These are phyloP conservation scores for Ciconia stormi DNA, from an alignment of 2,113 vertebrate species.

Conservation along the genomic window DNA sequence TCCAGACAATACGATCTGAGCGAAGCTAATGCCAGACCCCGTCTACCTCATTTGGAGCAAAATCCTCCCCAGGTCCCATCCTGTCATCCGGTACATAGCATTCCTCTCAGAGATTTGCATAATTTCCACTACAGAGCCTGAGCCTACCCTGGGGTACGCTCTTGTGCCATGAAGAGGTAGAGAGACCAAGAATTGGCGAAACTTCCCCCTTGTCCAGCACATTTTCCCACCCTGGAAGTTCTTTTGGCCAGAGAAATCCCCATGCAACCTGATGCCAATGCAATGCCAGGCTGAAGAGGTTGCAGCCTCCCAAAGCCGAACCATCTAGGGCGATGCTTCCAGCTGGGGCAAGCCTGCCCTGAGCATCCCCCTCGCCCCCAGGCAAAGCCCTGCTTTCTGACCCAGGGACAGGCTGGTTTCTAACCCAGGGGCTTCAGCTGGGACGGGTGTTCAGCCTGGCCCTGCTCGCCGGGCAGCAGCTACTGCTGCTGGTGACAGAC, in stretches of 20 bases:
- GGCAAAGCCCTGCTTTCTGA: neutral
- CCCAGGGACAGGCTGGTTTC: neutral
- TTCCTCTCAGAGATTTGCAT: neutral
- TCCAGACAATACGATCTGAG: neutral
- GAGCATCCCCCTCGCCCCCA: neutral
- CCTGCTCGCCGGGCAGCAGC: accelerated
- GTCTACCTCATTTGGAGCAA: neutral
- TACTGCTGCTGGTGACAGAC: neutral
- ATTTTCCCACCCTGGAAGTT: neutral
- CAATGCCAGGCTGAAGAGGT: accelerated
- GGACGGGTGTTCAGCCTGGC: neutral
- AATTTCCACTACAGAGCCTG: neutral
- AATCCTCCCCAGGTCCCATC: neutral
- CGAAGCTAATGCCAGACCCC: neutral
- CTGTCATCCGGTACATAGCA: neutral
- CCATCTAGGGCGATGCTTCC: neutral
- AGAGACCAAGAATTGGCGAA: neutral
- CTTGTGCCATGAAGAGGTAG: neutral
- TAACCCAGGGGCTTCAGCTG: neutral
- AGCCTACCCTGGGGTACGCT: accelerated
- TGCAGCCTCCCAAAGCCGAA: neutral
- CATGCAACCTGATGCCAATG: accelerated
- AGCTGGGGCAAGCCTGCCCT: neutral
- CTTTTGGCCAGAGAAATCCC: neutral
- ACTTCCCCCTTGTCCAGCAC: neutral